Conservation (phyloP, 2,113 vertebrate species). For the Malurus cyaneus region DNA sequence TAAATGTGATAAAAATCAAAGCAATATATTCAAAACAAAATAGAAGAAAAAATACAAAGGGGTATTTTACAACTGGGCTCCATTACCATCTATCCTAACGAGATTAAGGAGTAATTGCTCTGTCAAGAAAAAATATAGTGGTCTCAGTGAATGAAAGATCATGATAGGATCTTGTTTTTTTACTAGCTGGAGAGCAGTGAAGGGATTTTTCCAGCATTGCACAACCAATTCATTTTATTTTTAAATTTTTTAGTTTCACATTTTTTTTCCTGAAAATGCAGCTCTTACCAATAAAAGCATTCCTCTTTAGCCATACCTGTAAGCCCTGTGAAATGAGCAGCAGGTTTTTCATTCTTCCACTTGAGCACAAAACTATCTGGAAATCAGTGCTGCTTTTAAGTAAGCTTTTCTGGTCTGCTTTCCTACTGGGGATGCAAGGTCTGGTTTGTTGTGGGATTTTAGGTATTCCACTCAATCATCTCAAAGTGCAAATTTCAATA, state of each 20-base stretch:
- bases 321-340: background rate
- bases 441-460: background rate
- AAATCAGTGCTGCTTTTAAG: background rate
- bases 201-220: background rate
- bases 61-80: conserved; percentile 76
- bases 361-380: background rate
- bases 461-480: background rate
- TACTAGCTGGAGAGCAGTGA: background rate
- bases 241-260: background rate
- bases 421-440: background rate
- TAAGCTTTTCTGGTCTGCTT: background rate
- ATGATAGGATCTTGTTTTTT: background rate
- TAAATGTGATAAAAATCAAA: conserved; percentile 76
- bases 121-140: conserved; percentile 75
- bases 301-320: background rate
- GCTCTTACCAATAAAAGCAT: background rate
- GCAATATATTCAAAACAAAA: conserved; percentile 75
- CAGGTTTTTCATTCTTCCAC: background rate
- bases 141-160: conserved; percentile 49
- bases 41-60: conserved; percentile 73
- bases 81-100: conserved; percentile 73
- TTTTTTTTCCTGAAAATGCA: background rate
- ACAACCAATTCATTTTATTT: background rate
- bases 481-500: background rate
- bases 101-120: conserved; percentile 78